A percentile compares a stretch with the other conserved stretches of the same genome.
phyloP scores from a whole-genome alignment of 2,797 vertebrate genomes.

The Acipenser oxyrinchus region DNA sequence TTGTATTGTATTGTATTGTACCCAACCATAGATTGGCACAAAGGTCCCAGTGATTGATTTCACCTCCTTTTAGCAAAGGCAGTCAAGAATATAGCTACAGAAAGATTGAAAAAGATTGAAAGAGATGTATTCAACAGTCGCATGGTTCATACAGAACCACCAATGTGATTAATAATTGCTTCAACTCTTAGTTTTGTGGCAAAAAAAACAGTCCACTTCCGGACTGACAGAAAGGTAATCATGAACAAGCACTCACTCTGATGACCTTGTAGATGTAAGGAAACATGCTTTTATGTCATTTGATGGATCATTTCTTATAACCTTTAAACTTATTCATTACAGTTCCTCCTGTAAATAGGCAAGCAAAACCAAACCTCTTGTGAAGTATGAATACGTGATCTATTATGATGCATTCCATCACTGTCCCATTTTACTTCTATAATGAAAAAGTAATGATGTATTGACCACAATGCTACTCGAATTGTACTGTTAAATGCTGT shows the following conservation, averaged over 20 bases:
- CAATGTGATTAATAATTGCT: no score
- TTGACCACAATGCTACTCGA: conserved; percentile 28
- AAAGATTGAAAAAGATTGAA: no score
- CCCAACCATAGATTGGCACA: no score
- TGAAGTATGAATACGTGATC: conserved; percentile 24
- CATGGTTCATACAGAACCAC: no score
- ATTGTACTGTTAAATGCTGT: conserved; percentile 26
- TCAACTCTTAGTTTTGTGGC: no score
- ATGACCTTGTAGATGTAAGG: not conserved
- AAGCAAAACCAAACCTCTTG: conserved; percentile 3
- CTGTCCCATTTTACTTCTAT: conserved; percentile 17
- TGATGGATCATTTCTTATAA: conserved; percentile 4
- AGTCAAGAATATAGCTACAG: no score
- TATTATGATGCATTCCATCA: conserved; percentile 17
- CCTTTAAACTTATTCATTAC: conserved; percentile 21
- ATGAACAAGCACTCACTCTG: not conserved
- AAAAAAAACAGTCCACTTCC: no score
- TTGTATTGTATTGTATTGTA: no score
- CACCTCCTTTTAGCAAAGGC: no score
- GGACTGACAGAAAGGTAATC: no score
- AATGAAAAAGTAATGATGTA: conserved; percentile 33
- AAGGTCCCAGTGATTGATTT: no score
- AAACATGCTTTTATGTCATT: not conserved
- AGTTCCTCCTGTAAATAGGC: conserved; percentile 10
- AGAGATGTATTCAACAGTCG: not conserved